Evolutionary conservation across 2,797 vertebrate genomes (phyloP).

Genomic region (Notolabrus celidotus): DNA sequence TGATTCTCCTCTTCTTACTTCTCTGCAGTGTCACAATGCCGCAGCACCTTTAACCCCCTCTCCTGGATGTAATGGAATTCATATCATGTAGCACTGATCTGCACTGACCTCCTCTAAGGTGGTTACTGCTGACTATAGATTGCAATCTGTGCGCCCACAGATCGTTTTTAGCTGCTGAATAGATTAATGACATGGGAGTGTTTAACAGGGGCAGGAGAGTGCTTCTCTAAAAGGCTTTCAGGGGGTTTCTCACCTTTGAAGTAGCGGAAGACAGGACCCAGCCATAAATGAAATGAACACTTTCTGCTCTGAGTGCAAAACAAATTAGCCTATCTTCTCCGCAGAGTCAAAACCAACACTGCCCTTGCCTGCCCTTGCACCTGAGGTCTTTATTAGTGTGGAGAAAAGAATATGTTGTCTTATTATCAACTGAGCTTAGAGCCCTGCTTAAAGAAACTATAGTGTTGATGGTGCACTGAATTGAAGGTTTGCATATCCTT

Average conservation of each 20-base stretch:
- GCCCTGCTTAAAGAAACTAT: background rate
- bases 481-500: no score
- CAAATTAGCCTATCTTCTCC: constrained; percentile 47
- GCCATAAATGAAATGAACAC: constrained; percentile 45
- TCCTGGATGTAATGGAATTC: constrained; percentile 56
- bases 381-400: constrained; percentile 29
- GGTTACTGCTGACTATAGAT: constrained; percentile 46
- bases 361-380: constrained; percentile 39
- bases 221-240: constrained; percentile 16
- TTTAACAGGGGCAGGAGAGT: constrained; percentile 30
- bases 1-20: constrained; percentile 29
- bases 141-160: constrained; percentile 35
- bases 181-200: constrained; percentile 47
- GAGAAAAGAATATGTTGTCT: constrained; percentile 35
- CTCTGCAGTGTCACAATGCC: constrained; percentile 16
- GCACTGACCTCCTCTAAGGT: constrained; percentile 58
- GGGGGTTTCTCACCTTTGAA: constrained; percentile 42
- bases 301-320: constrained; percentile 43
- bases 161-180: constrained; percentile 48
- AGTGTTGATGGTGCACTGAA: background rate
- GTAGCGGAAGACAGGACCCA: constrained; percentile 27
- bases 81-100: constrained; percentile 42
- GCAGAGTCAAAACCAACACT: constrained; percentile 25
- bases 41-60: constrained; percentile 23
- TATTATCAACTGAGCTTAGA: constrained; percentile 30